Conservation (phyloP, 2,888 invertebrate genomes). For the Orgyia antiqua region DNA sequence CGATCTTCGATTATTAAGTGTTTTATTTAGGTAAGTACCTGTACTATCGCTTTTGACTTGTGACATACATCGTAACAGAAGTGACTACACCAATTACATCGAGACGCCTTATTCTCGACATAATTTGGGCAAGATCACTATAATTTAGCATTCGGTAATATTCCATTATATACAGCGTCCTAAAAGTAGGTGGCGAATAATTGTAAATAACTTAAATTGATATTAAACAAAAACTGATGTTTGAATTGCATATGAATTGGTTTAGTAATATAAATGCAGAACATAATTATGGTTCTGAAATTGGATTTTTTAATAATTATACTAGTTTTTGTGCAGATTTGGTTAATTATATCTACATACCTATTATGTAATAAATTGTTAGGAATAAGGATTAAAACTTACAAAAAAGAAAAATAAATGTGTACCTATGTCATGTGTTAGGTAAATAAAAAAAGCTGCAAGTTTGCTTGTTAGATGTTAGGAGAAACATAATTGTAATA, state of each 20-base stretch:
- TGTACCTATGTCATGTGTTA: too few relatives aligned
- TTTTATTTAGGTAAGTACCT: too few relatives aligned
- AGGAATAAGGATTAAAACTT: too few relatives aligned
- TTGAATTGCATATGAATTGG: constrained; percentile 19
- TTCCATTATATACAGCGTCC: constrained; percentile 45
- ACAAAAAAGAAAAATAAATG: too few relatives aligned
- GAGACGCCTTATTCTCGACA: constrained; percentile 46
- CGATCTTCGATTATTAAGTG: too few relatives aligned
- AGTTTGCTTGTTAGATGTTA: too few relatives aligned
- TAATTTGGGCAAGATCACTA: constrained; percentile 61
- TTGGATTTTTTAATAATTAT: constrained; percentile 9
- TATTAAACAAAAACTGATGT: constrained; percentile 21
- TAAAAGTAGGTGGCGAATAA: constrained; percentile 29
- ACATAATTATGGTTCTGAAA: constrained; percentile 17
- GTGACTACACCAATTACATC: constrained; percentile 54
- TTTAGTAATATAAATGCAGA: constrained; percentile 9
- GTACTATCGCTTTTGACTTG: constrained; percentile 16
- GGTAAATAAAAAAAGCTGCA: too few relatives aligned
- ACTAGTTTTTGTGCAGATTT: too few relatives aligned
- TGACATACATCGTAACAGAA: constrained; percentile 33
- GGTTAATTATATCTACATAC: too few relatives aligned
- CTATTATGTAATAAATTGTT: too few relatives aligned
- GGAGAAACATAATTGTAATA: too few relatives aligned
- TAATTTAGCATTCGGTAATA: constrained; percentile 60
- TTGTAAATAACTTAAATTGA: constrained; percentile 20